Evolutionary conservation across 2,888 invertebrate species (phyloP).

Genomic region (Tiliacea aurago): DNA sequence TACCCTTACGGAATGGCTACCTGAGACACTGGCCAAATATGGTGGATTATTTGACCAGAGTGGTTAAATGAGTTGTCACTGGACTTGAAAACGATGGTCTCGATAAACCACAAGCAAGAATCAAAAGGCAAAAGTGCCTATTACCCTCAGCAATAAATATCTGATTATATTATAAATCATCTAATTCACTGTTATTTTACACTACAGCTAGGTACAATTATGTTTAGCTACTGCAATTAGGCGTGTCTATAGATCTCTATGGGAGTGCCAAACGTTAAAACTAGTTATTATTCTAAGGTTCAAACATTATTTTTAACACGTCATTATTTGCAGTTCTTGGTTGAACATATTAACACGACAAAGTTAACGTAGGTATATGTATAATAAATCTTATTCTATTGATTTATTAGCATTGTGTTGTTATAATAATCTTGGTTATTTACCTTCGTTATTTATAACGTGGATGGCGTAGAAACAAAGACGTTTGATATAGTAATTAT

Average conservation of each 20-base stretch:
- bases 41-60: no score
- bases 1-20: no score
- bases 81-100: no score
- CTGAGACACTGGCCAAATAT: no score
- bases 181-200: no score
- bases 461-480: conserved; percentile 32
- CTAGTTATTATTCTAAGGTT: no score
- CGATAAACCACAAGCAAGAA: no score
- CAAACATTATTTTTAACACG: neutral
- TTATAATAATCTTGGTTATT: conserved; percentile 11
- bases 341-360: conserved; percentile 16
- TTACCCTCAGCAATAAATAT: neutral
- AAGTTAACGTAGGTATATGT: conserved; percentile 17
- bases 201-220: neutral
- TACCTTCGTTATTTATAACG: conserved; percentile 6
- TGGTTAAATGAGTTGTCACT: no score
- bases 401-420: conserved; percentile 18
- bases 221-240: neutral
- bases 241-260: neutral
- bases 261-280: conserved; percentile 16
- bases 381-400: conserved; percentile 8
- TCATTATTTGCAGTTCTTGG: conserved; percentile 33
- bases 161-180: neutral
- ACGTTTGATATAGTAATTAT: conserved; percentile 36
- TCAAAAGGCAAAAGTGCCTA: neutral